These are phyloP conservation scores for Seira musarum DNA, from an alignment of 2,888 invertebrate genomes.

Conservation along the genomic window DNA sequence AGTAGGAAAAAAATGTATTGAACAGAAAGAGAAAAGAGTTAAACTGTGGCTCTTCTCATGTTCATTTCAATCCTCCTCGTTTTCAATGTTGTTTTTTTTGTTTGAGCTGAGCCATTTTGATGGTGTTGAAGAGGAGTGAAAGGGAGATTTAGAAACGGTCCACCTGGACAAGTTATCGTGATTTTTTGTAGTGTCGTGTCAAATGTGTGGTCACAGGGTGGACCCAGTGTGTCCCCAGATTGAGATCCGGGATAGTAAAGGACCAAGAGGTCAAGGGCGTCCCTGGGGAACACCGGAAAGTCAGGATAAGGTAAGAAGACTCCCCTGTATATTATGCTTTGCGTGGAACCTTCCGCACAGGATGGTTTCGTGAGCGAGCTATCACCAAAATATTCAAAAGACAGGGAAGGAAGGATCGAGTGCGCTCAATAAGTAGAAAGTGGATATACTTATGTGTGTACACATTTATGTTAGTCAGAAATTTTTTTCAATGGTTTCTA, in stretches of 20 bases:
- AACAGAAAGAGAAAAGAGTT: slow-evolving; percentile 5
- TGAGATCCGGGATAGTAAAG: slow-evolving; percentile 17
- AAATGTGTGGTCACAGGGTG: slow-evolving; percentile 57
- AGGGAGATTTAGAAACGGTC: slow-evolving; percentile 58
- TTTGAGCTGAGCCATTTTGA: slow-evolving; percentile 62
- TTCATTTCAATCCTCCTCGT: not conserved
- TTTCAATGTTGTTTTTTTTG: not conserved
- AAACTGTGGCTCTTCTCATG: not conserved
- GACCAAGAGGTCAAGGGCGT: slow-evolving; percentile 55
- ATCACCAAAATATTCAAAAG: slow-evolving; percentile 17
- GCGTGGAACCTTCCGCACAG: slow-evolving; percentile 61
- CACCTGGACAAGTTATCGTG: slow-evolving; percentile 50
- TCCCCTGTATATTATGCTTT: slow-evolving; percentile 50
- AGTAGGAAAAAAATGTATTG: slow-evolving; percentile 13
- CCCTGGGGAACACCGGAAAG: slow-evolving; percentile 50
- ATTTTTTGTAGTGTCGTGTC: slow-evolving; percentile 43
- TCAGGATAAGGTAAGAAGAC: slow-evolving; percentile 61
- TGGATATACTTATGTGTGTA: not conserved
- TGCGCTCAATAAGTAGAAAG: slow-evolving; percentile 17
- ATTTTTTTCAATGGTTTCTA: not conserved
- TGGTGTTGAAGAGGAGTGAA: slow-evolving; percentile 61
- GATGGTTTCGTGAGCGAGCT: slow-evolving; percentile 16
- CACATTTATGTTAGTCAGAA: not conserved
- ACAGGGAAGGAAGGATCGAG: slow-evolving; percentile 66
- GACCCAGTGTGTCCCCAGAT: slow-evolving; percentile 48